Conservation (phyloP, 2,888 invertebrate species). For the Pogonocherus hispidulus region DNA sequence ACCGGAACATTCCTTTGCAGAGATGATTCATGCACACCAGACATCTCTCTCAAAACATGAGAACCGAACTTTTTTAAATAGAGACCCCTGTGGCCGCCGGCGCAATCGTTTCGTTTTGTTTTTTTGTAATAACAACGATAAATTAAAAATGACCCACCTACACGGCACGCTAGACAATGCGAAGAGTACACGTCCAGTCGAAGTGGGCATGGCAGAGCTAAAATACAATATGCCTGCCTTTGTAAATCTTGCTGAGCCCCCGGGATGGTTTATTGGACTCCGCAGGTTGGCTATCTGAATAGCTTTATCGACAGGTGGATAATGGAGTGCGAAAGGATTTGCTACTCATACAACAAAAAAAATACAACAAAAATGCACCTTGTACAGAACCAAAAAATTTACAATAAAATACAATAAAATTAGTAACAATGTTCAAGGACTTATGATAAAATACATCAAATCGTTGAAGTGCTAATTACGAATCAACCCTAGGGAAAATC, state of each 20-base stretch:
- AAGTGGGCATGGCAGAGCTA: conserved; percentile 6
- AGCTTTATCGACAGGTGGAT: conserved; percentile 4
- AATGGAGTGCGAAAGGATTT: not conserved
- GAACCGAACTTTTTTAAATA: not conserved
- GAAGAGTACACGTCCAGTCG: conserved; percentile 12
- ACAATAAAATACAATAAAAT: too few species aligned
- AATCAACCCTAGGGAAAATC: too few species aligned
- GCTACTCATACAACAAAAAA: too few species aligned
- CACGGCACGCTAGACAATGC: conserved; percentile 2
- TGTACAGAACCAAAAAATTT: too few species aligned
- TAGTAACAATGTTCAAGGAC: too few species aligned
- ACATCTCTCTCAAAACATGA: not conserved
- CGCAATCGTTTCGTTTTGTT: not conserved
- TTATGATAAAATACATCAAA: too few species aligned
- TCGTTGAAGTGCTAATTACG: too few species aligned
- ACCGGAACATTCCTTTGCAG: not conserved
- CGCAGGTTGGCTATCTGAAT: conserved; percentile 13
- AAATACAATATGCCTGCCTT: conserved; percentile 10
- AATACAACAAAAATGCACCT: not conserved
- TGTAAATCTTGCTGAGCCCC: conserved; percentile 14
- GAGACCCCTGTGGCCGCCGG: not conserved
- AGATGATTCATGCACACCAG: not conserved
- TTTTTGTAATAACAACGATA: not conserved
- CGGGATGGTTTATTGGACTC: conserved; percentile 5
- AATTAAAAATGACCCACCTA: conserved; percentile 20